phyloP scores from a whole-genome alignment of 2,797 vertebrate species.

The Takifugu rubripes region DNA sequence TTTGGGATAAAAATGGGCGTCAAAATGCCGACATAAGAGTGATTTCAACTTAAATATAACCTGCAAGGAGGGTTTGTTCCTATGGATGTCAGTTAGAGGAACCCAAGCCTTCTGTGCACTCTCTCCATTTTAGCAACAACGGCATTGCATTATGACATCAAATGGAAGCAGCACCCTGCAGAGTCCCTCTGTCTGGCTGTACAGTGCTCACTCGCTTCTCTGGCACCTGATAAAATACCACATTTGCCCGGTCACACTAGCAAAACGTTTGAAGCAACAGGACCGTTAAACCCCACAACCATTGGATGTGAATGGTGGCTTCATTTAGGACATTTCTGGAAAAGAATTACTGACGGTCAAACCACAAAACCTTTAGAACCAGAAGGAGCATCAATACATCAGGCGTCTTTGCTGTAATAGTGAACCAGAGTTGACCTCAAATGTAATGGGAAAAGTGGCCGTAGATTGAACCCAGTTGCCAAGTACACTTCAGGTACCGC shows the following conservation, averaged over 20 bases:
- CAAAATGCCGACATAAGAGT: too few relatives aligned
- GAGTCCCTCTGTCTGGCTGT: neutral
- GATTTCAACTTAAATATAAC: too few relatives aligned
- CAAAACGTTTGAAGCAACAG: neutral
- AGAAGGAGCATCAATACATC: neutral
- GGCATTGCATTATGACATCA: neutral
- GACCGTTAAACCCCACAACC: neutral
- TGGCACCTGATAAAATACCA: neutral
- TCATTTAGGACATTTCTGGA: too few relatives aligned
- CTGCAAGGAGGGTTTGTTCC: too few relatives aligned
- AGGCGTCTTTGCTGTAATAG: neutral
- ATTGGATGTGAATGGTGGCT: neutral
- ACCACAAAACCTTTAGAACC: neutral
- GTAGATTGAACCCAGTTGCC: slow-evolving; percentile 20
- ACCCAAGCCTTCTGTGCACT: too few relatives aligned
- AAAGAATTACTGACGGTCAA: neutral
- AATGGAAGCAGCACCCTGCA: neutral
- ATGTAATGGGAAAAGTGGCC: slow-evolving; percentile 11
- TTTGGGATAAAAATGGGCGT: too few relatives aligned
- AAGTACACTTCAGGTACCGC: slow-evolving; percentile 25
- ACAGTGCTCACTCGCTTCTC: neutral
- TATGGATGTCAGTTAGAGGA: too few relatives aligned
- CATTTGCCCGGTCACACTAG: neutral
- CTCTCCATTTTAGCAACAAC: neutral
- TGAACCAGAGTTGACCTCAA: slow-evolving; percentile 1